These are phyloP conservation scores for Macaria liturata DNA, from an alignment of 2,888 invertebrate species.

Conservation along the genomic window DNA sequence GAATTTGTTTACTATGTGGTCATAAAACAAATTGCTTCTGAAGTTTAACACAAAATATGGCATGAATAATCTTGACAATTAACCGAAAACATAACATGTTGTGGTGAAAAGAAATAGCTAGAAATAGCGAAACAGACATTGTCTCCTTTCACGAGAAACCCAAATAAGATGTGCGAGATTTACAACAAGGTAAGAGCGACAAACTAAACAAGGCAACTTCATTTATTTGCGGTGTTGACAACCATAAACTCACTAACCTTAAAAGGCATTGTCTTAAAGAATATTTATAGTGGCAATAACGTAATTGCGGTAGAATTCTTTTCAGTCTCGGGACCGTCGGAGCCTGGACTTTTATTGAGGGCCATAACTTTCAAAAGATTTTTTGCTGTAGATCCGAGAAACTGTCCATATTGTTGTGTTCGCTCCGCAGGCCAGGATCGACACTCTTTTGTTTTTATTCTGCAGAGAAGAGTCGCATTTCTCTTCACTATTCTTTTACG, in stretches of 20 bases:
- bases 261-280: conserved; percentile 59
- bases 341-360: conserved; percentile 59
- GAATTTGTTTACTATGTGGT: too few species aligned
- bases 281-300: conserved; percentile 69
- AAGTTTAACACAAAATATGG: too few species aligned
- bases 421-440: conserved; percentile 32
- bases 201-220: conserved; percentile 41
- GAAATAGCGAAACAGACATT: conserved; percentile 13
- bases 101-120: too few species aligned
- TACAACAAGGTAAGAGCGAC: conserved; percentile 39
- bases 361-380: conserved; percentile 51
- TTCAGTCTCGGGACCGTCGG: conserved; percentile 54
- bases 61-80: too few species aligned
- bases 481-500: conserved; percentile 30
- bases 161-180: conserved; percentile 49
- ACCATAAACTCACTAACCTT: conserved; percentile 55
- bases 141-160: conserved; percentile 36
- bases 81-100: too few species aligned
- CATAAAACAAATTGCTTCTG: too few species aligned
- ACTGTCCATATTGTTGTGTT: conserved; percentile 58
- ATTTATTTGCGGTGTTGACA: conserved; percentile 70
- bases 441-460: conserved; percentile 48
- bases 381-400: conserved; percentile 54
- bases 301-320: conserved; percentile 68
- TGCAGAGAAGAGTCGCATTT: conserved; percentile 19